Evolutionary conservation across 2,888 invertebrate species (phyloP), one percentile per base, ranked within the genome.

Genomic region (Blastobasis adustella): DNA sequence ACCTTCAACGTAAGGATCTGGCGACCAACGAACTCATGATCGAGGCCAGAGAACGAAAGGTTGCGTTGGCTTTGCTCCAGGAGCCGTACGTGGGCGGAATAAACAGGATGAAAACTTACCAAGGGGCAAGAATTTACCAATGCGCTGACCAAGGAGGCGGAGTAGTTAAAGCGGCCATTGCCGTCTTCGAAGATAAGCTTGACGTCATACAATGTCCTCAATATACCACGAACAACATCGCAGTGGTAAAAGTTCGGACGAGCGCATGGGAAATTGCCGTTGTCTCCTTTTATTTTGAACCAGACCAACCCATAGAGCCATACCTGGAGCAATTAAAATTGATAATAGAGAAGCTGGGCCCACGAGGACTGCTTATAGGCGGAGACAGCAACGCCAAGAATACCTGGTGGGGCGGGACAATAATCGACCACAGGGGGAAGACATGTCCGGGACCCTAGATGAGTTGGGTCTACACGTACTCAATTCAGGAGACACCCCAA

Each of bases 211-310:
- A 46, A 10, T 52, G 7, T 45, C 49, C 52, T n/a, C 23, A 46
- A 10, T 10, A 49, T 6, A 54, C 54, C 38, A 58, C 47, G 1
- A 37, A 48, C 6, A 55, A 55, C 46, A 54, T 54, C 23, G 50
- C 36, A 6, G 55, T 52, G 10, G 50, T 49, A 37, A 49, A 42
- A 23, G 40, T 56, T 36, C 47, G 23, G 38, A 56, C 56, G 7
- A 44, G 45, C 4, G 51, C 48, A 5, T 57, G 57, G 56, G 38
- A 49, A 45, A 54, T 57, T 8, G 8, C 45, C 2, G 41, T 53
- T 0, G 54, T 54, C 0, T 57, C 57, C 5, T 49, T 59, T 10
- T 59, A 59, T 45, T 56, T 59, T 10, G 57, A 59, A 40, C 54
- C 49, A 5, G 52, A 57, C 45, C 46, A 52, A 38, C 54, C 53